Evolutionary conservation across 1,140 invertebrate species (phyloP).

Genomic region (Colletes latitarsis): DNA sequence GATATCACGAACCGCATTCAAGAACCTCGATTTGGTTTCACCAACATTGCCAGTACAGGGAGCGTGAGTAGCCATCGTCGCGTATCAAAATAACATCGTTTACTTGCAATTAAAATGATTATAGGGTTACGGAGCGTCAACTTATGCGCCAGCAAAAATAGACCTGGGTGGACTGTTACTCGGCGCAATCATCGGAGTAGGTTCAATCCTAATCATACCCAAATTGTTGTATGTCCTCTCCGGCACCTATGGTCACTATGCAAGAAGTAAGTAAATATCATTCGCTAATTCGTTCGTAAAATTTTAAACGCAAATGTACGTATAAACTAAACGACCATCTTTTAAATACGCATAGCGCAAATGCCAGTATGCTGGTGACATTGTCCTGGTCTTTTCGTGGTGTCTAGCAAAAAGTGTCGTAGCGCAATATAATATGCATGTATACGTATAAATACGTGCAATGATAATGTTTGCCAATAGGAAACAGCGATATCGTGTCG

Average conservation of each 20-base stretch:
- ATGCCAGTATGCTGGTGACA: no score
- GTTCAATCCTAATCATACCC: slow-evolving; percentile 88
- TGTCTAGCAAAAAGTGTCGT: no score
- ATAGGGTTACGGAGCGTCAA: slow-evolving; percentile 81
- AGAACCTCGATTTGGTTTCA: slow-evolving; percentile 78
- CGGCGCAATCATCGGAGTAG: slow-evolving; percentile 89
- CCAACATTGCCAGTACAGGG: slow-evolving; percentile 70
- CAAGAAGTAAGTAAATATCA: slow-evolving; percentile 83
- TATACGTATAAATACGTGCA: no score
- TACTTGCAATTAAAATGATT: background rate
- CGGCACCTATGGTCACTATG: slow-evolving; percentile 86
- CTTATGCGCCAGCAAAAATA: slow-evolving; percentile 88
- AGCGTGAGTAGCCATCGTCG: slow-evolving; percentile 53
- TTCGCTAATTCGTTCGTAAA: background rate
- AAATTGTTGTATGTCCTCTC: slow-evolving; percentile 88
- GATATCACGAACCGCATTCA: slow-evolving; percentile 72
- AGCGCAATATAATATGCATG: no score
- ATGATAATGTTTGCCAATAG: no score
- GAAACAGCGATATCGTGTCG: no score
- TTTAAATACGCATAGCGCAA: no score
- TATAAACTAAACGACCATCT: no score
- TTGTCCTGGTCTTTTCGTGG: no score
- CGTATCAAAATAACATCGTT: background rate
- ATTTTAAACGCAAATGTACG: background rate
- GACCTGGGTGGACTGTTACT: slow-evolving; percentile 90